A percentile compares a stretch with the other conserved stretches of the same genome.
These are phyloP conservation scores for Lithobius niger DNA, from an alignment of 1,140 invertebrate genomes.

Conservation along the genomic window DNA sequence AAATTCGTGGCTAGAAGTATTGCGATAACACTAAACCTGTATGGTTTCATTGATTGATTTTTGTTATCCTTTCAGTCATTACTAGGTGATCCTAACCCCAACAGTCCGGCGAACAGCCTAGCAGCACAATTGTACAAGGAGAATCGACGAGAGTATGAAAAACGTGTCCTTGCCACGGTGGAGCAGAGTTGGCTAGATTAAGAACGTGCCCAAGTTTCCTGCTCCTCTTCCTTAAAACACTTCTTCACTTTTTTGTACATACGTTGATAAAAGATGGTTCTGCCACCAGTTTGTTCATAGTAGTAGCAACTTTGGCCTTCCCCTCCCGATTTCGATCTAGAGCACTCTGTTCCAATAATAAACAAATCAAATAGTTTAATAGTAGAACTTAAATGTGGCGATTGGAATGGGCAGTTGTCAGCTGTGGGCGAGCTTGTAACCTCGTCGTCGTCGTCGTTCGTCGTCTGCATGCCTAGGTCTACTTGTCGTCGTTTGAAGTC, in stretches of 20 bases:
- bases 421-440: too few relatives aligned
- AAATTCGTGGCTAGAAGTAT: too few relatives aligned
- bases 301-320: not conserved
- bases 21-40: too few relatives aligned
- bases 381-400: too few relatives aligned
- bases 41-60: too few relatives aligned
- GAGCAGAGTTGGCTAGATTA: conserved; percentile 36
- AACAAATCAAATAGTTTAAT: too few relatives aligned
- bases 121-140: conserved; percentile 48
- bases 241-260: not conserved
- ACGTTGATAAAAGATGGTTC: not conserved
- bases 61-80: conserved; percentile 19
- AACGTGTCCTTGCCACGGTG: conserved; percentile 40
- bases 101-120: conserved; percentile 90
- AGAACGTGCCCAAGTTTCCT: not conserved
- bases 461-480: too few relatives aligned
- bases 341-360: too few relatives aligned
- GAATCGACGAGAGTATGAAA: conserved; percentile 42
- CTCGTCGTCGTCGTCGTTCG: too few relatives aligned
- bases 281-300: not conserved
- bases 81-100: conserved; percentile 89
- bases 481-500: too few relatives aligned
- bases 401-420: too few relatives aligned
- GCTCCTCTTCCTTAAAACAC: not conserved
- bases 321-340: too few relatives aligned